Conservation (phyloP, 2,797 vertebrate genomes). For the Gambusia yucatana region DNA sequence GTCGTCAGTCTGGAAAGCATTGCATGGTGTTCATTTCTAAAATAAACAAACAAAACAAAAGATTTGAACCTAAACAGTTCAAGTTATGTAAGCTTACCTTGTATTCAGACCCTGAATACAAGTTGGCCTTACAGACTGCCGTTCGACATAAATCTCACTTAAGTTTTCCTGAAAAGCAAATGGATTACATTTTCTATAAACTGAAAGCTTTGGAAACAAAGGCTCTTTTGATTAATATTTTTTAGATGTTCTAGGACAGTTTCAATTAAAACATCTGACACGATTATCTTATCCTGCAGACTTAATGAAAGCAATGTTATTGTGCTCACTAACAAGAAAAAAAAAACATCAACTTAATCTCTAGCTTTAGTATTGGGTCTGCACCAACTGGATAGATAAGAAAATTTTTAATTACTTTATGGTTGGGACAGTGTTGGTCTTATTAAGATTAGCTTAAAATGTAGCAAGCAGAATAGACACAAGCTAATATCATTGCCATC, state of each 20-base stretch:
- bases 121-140: background rate
- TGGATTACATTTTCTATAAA: background rate
- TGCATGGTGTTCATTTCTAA: background rate
- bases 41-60: background rate
- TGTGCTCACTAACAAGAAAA: background rate
- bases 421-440: background rate
- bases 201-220: background rate
- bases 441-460: background rate
- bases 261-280: background rate
- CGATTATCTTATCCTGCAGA: background rate
- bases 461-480: background rate
- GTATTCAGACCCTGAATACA: background rate
- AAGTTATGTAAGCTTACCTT: background rate
- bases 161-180: background rate
- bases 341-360: background rate
- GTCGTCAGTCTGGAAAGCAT: background rate
- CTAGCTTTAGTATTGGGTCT: background rate
- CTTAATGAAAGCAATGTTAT: background rate
- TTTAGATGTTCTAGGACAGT: background rate
- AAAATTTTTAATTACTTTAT: background rate
- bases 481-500: background rate
- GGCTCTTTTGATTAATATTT: background rate
- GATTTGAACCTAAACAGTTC: background rate
- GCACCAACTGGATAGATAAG: constrained; percentile 1
- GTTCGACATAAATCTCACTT: background rate